Evolutionary conservation across 1,140 invertebrate genomes (phyloP).

Genomic region (Anoplophora glabripennis): DNA sequence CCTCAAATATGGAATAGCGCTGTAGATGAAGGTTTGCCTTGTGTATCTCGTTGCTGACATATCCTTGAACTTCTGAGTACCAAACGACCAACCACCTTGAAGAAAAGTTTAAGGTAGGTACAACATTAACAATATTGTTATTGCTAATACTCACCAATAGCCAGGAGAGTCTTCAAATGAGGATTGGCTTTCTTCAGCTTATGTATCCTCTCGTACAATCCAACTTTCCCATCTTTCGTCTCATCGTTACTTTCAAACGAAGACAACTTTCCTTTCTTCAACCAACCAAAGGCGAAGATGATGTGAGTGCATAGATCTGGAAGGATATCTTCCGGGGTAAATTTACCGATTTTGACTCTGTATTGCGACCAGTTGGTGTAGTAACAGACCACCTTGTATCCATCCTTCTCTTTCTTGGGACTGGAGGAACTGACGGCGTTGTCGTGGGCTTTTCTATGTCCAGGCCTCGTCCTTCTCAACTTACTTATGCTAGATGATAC

Average conservation of each 20-base stretch:
- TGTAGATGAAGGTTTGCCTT: slow-evolving; percentile 90
- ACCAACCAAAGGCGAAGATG: slow-evolving; percentile 94
- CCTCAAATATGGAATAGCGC: slow-evolving; percentile 85
- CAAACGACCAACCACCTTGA: slow-evolving; percentile 90
- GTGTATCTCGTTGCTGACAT: slow-evolving; percentile 84
- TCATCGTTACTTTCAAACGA: slow-evolving; percentile 92
- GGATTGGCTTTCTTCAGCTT: slow-evolving; percentile 85
- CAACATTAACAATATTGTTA: neutral
- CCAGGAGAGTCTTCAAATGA: slow-evolving; percentile 82
- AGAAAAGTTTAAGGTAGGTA: neutral
- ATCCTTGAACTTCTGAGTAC: slow-evolving; percentile 93
- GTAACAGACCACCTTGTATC: slow-evolving; percentile 83
- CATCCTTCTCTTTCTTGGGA: slow-evolving; percentile 58
- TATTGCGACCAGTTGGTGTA: slow-evolving; percentile 99
- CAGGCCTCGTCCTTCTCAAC: slow-evolving; percentile 62
- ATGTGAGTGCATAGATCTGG: slow-evolving; percentile 94
- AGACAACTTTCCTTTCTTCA: slow-evolving; percentile 90
- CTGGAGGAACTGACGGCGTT: slow-evolving; percentile 55
- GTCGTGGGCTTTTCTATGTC: slow-evolving; percentile 55
- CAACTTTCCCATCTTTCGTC: slow-evolving; percentile 86
- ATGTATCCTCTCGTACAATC: slow-evolving; percentile 82
- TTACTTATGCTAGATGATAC: slow-evolving; percentile 63
- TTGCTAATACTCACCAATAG: slow-evolving; percentile 69
- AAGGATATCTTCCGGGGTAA: slow-evolving; percentile 90
- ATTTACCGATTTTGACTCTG: slow-evolving; percentile 87